These are phyloP conservation scores for Gorsachius goisagi DNA, from an alignment of 2,113 vertebrate species.

Conservation along the genomic window DNA sequence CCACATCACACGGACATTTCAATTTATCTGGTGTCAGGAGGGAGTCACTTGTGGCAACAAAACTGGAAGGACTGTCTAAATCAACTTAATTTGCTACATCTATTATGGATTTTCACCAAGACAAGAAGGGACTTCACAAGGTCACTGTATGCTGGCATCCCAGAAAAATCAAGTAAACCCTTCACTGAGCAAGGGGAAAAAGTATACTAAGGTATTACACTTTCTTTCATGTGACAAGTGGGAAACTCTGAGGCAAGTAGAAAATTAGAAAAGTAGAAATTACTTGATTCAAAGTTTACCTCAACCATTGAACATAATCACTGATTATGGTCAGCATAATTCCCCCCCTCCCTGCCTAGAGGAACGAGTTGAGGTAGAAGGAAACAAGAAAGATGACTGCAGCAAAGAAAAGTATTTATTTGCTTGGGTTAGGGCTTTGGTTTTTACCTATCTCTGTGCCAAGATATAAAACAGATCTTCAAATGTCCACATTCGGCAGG, in stretches of 20 bases:
- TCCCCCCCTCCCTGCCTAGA: background rate
- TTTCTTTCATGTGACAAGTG: background rate
- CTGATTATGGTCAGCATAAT: background rate
- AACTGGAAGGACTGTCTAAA: background rate
- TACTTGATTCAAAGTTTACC: background rate
- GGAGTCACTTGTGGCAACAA: background rate
- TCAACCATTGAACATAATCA: background rate
- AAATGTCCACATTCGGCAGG: background rate
- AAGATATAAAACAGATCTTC: background rate
- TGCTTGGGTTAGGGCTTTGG: background rate
- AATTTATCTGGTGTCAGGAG: constrained; percentile 14
- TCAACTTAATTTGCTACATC: background rate
- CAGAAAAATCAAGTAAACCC: background rate
- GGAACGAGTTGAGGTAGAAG: background rate
- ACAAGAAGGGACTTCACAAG: background rate
- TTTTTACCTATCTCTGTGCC: background rate
- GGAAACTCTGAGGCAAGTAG: background rate
- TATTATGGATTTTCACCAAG: background rate
- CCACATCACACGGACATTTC: background rate
- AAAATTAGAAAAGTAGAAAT: background rate
- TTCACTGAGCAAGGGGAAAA: background rate
- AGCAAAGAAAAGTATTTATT: background rate
- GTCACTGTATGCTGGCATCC: background rate
- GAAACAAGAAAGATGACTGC: background rate
- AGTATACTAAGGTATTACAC: background rate